Evolutionary conservation across 2,113 vertebrate species (phyloP), one percentile per base, ranked within the genome.

Genomic region (Paracyprichromis sp.): DNA sequence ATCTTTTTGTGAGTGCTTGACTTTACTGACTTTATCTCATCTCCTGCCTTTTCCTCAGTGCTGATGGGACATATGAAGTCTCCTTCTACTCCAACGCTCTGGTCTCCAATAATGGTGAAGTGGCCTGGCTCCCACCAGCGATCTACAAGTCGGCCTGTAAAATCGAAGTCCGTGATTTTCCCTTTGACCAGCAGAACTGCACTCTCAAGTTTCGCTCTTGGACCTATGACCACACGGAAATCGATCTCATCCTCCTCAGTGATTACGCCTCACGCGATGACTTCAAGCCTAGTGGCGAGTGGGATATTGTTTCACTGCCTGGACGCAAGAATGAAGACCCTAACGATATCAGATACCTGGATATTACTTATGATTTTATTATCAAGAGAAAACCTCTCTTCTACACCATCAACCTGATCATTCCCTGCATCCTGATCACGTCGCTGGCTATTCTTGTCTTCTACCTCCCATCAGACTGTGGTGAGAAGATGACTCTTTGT

Each of bases 181-280:
- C 97, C 21, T 97, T 97, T 19, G 97, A 97, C 95, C 97, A 97
- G 91, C 97, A 97, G 92, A 97, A 97, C 94, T 97, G 97, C 89
- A 97, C 97, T 2, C 95, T 97, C 53, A 97, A 97, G 88, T 97
- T 97, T 87, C 96, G 96, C 79, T 97, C 97, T 1, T 97, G 97
- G 97, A 97, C 97, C 3, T 97, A 97, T 4, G 97, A 97, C 92
- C 96, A 96, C 95, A 97, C 97, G 0, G 97, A 97, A 86, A 97
- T 97, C 1, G 97, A 97, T 88, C 95, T 97, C 66, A 96, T 96
- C 80, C 94, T 97, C 38, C 94, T 96, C 43, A 97, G 96, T 9
- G 96, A 97, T 63, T 97, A 91, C 3, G 96, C 97, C 73, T 97
- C 96, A 43, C 96, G 96, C 3, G 96, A 97, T 7, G 97, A 97